Evolutionary conservation across 1,140 invertebrate species (phyloP).

Genomic region (Cotesia typhae): DNA sequence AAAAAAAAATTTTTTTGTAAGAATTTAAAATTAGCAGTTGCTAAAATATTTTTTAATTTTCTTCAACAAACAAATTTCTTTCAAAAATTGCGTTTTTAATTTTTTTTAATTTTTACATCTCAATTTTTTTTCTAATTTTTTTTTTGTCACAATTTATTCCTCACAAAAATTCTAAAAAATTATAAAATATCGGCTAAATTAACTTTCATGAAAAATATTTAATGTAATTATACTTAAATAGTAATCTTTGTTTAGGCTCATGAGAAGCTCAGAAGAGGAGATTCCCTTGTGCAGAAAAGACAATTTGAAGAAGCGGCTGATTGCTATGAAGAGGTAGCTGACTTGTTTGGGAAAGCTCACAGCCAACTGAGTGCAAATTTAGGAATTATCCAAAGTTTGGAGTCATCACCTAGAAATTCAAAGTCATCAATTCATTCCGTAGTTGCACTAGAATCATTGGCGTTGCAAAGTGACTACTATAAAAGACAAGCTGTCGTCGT

Average conservation of each 20-base stretch:
- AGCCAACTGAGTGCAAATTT: constrained; percentile 52
- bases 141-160: too few relatives aligned
- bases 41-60: too few relatives aligned
- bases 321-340: constrained; percentile 71
- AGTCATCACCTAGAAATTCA: constrained; percentile 34
- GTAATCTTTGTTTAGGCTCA: constrained; percentile 67
- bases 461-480: constrained; percentile 71
- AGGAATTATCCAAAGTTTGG: constrained; percentile 59
- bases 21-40: too few relatives aligned
- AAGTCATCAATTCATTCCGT: constrained; percentile 46
- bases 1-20: too few relatives aligned
- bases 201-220: too few relatives aligned
- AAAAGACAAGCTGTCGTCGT: constrained; percentile 67
- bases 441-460: constrained; percentile 68
- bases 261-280: constrained; percentile 71
- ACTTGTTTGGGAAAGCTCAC: constrained; percentile 67
- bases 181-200: too few relatives aligned
- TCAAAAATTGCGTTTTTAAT: too few relatives aligned
- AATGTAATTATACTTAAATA: too few relatives aligned
- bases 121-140: too few relatives aligned
- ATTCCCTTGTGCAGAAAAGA: constrained; percentile 68
- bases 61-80: too few relatives aligned
- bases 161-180: too few relatives aligned
- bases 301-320: constrained; percentile 72
- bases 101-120: too few relatives aligned